Evolutionary conservation across 30 jellyfish, hydroid and myxozoan genomes (phyloP).

Genomic region (Nemopilema nomurai): DNA sequence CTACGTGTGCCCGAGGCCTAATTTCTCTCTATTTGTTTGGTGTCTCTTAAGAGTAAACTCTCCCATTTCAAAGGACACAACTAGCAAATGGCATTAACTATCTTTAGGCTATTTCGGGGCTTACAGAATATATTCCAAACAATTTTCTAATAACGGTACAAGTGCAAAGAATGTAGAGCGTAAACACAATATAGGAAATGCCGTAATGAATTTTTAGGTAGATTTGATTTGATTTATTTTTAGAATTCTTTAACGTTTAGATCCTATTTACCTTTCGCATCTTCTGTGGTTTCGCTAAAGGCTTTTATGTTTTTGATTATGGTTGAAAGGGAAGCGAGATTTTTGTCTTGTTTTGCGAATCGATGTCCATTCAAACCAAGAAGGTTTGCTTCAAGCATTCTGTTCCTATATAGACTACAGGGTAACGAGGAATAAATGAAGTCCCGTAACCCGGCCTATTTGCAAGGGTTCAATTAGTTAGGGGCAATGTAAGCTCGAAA

Average conservation of each 20-base stretch:
- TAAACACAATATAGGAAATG: not conserved
- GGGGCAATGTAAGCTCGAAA: too few relatives aligned
- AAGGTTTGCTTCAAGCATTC: not conserved
- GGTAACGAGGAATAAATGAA: too few relatives aligned
- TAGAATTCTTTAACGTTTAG: not conserved
- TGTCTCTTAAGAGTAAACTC: not conserved
- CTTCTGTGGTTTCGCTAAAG: not conserved
- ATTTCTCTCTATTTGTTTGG: not conserved
- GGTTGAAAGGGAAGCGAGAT: not conserved
- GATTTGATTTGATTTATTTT: not conserved
- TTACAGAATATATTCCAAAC: not conserved
- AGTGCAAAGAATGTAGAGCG: not conserved
- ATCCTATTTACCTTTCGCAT: not conserved
- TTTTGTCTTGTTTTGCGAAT: not conserved
- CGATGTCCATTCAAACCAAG: not conserved
- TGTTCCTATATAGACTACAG: too few relatives aligned
- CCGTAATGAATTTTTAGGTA: not conserved
- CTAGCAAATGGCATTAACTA: not conserved
- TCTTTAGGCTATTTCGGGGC: not conserved
- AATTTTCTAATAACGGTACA: not conserved
- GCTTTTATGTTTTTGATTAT: not conserved
- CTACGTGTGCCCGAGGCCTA: not conserved
- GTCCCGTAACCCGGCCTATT: too few relatives aligned
- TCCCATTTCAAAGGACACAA: not conserved
- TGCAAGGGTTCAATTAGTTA: too few relatives aligned